Conservation (phyloP, 1,140 invertebrate species). For the Manduca sexta region DNA sequence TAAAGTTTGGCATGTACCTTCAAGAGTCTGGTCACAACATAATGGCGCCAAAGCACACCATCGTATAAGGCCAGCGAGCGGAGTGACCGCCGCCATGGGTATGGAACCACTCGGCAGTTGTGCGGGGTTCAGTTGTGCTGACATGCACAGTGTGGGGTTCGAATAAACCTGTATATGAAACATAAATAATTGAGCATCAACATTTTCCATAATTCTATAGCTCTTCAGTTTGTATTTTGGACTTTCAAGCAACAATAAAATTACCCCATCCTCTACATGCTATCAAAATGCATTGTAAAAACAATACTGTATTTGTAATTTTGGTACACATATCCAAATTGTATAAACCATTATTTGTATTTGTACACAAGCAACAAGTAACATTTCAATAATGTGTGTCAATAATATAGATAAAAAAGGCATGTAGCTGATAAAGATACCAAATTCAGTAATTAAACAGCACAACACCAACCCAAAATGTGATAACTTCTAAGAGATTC, state of each 20-base stretch:
- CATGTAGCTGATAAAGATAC: too few relatives aligned
- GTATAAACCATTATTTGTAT: too few relatives aligned
- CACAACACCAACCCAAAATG: conserved; percentile 74
- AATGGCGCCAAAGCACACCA: conserved; percentile 81
- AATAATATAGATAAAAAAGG: too few relatives aligned
- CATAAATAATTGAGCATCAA: background rate
- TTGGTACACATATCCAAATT: too few relatives aligned
- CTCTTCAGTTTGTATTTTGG: too few relatives aligned
- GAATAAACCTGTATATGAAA: conserved; percentile 70
- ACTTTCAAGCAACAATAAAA: too few relatives aligned
- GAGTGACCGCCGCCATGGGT: conserved; percentile 87
- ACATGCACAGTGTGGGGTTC: conserved; percentile 80
- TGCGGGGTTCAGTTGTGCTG: conserved; percentile 80
- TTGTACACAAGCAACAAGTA: too few relatives aligned
- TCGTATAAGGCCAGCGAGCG: conserved; percentile 82
- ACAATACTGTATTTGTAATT: too few relatives aligned
- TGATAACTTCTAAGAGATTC: conserved; percentile 77
- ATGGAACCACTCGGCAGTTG: conserved; percentile 83
- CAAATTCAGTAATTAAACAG: too few relatives aligned
- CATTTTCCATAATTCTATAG: background rate
- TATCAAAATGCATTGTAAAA: too few relatives aligned
- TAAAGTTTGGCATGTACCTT: conserved; percentile 36
- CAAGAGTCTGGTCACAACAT: conserved; percentile 41
- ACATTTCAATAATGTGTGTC: too few relatives aligned
- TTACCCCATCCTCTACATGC: too few relatives aligned